Conservation (phyloP, 2,888 invertebrate genomes). For the Callyntrura guangdongensis region DNA sequence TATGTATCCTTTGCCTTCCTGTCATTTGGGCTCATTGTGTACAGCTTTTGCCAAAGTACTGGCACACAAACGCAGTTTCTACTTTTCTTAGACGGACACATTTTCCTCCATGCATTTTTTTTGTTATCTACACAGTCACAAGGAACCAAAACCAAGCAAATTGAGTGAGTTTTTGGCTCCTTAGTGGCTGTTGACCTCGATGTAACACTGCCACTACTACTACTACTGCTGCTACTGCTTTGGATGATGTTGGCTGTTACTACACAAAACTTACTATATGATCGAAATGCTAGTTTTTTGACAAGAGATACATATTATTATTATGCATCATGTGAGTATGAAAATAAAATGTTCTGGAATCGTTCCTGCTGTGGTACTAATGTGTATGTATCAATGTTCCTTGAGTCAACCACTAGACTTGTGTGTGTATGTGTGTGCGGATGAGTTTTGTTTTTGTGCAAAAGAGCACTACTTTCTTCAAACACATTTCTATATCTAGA, state of each 20-base stretch:
- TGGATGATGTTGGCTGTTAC: not conserved
- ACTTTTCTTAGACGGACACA: not conserved
- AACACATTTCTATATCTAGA: no score
- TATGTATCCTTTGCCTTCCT: not conserved
- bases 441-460: no score
- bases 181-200: conserved; percentile 40
- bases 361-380: not conserved
- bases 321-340: no score
- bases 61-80: not conserved
- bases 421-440: no score
- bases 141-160: not conserved
- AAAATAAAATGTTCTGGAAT: not conserved
- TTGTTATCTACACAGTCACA: no score
- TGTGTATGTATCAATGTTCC: no score
- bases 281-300: no score
- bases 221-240: not conserved
- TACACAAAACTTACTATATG: not conserved
- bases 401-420: no score
- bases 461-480: no score
- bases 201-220: no score
- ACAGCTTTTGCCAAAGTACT: not conserved
- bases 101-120: not conserved
- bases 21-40: not conserved
- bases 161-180: not conserved
- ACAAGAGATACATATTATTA: no score